Evolutionary conservation across 2,888 invertebrate species (phyloP).

Genomic region (Pachymerium ferrugineum): DNA sequence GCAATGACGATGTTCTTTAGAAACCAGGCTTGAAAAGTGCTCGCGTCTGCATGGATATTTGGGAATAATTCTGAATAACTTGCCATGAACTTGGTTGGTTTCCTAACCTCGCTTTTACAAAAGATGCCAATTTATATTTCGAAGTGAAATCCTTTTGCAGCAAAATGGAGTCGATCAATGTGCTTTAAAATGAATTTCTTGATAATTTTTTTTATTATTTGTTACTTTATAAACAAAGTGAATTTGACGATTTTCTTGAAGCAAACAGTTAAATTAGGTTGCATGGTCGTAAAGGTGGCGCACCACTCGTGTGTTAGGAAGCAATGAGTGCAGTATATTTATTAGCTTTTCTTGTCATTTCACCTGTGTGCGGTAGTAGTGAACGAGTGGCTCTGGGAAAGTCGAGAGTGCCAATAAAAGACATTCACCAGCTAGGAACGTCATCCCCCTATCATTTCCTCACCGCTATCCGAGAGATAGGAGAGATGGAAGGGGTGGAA

Average conservation of each 20-base stretch:
- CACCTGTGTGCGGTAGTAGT: slow-evolving; percentile 24
- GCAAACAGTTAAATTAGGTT: background rate
- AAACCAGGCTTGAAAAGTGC: no score
- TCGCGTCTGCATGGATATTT: no score
- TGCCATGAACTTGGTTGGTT: no score
- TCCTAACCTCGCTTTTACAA: no score
- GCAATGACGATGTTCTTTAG: no score
- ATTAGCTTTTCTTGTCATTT: slow-evolving; percentile 27
- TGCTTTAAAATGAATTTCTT: background rate
- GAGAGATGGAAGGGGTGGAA: slow-evolving; percentile 12
- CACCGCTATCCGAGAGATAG: slow-evolving; percentile 20
- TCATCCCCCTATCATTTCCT: slow-evolving; percentile 27
- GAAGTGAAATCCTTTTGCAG: no score
- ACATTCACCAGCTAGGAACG: slow-evolving; percentile 22
- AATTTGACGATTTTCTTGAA: background rate
- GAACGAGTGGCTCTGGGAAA: slow-evolving; percentile 11
- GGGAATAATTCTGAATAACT: no score
- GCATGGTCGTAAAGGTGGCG: slow-evolving; percentile 19
- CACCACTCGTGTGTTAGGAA: slow-evolving; percentile 16
- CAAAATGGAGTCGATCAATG: background rate
- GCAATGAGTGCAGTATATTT: slow-evolving; percentile 27
- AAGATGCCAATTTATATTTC: no score
- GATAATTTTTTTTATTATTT: background rate
- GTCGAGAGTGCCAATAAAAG: slow-evolving; percentile 27
- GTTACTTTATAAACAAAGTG: background rate